Evolutionary conservation across 2,888 invertebrate species (phyloP), one percentile per base, ranked within the genome.

Genomic region (Actias luna): DNA sequence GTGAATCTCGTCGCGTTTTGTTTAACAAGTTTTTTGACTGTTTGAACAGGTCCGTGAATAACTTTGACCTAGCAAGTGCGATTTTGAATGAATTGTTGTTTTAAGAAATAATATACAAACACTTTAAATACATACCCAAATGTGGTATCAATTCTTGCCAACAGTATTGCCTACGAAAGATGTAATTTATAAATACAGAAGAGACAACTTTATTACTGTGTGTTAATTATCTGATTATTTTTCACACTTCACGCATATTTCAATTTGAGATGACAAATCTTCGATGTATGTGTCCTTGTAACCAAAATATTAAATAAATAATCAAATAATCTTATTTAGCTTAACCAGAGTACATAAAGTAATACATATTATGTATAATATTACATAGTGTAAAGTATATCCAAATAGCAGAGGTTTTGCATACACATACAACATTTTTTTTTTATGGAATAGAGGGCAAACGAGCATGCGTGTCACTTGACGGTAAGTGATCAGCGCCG

Each of bases 1-100:
- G 92, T 90, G 87, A 89, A 88, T 85, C 82, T 87, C 84, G 77
- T 83, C 90, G 86, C 87, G 77, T 85, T 83, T 79, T 87, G 83
- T 87, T 92, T 92, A 89, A 84, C 89, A 74, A 75, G 79, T 83
- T 87, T 88, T 90, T 89, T 83, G 72, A 71, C 69, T 87, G 73
- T 89, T 85, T 86, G 81, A 78, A 76, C 69, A 82, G 79, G 78
- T 69, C 74, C 76, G 75, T 74, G 70, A 75, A 75, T 78, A 80
- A 76, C 73, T 71, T 70, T 67, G 67, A 75, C 75, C 70, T 71
- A 71, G 65, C 64, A 70, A 72, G 78, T 77, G 80, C 80, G 80
- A 79, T 74, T 69, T 77, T 78, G 39, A 60, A 33, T 42, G 27
- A 61, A 63, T 60, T 14, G 35, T 12, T 14, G 16, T 35, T 35